Base-by-base conservation (phyloP, 2,113 vertebrate genomes). In the Lophius piscatorius region DNA sequence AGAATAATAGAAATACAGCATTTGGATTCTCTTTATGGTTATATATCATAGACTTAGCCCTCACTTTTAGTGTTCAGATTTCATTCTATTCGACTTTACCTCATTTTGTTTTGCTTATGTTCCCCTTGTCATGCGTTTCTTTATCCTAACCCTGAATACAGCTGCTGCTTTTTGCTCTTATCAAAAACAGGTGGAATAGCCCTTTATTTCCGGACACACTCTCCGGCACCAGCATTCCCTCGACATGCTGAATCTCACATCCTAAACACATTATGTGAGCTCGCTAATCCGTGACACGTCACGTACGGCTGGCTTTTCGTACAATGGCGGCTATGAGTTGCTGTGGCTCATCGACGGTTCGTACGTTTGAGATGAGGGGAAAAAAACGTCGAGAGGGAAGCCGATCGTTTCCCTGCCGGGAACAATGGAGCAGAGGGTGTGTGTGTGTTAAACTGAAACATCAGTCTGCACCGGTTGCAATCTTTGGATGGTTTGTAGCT, bases 261-360 rank as follows among this genome's bases (percentile, higher is more conserved):
- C n/a, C 13, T 17, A 22, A 44, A 8, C 7, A 20, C 18, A 56
- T 58, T 31, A 44, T 58, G 40, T 26, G 23, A 6, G 13, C 4
- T 18, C 18, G 38, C 42, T 12, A 8, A 18, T 18, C 33, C 21
- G 7, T 20, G 17, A 46, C 47, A 46, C 24, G 55, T 22, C n/a
- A 17, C 6, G 38, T 6, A 5, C 18, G 38, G 16, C 8, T 33
- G 31, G 8, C 31, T 9, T 3, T 33, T 18, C 18, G 12, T n/a
- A 36, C 5, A 3, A 9, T 5, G 22, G 14, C 50, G 40, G 14
- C 34, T 18, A 21, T n/a, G n/a, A n/a, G n/a, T n/a, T 41, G 58
- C 12, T 54, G 70, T 58, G 70, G 45, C 31, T 49, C 35, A 48
- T 49, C 14, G 51, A 16, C 36, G 36, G 46, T 45, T 29, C 67